A percentile compares a stretch with the other conserved stretches of the same genome.
phyloP scores from a whole-genome alignment of 2,888 invertebrate genomes.

The Elmis aenea region DNA sequence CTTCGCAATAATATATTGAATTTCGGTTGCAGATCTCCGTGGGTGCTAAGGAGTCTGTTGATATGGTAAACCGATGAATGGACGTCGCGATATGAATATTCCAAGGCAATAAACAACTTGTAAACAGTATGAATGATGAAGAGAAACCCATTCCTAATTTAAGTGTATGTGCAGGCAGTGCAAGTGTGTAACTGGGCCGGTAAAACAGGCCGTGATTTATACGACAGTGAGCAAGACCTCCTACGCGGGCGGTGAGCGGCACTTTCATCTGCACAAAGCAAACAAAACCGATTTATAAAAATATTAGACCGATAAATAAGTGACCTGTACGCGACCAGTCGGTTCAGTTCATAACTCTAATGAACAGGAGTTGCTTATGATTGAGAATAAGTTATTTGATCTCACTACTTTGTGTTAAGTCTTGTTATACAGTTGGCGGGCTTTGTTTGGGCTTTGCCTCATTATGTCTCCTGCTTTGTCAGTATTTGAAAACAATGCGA shows the following conservation, averaged over 20 bases:
- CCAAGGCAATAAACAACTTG: too few relatives aligned
- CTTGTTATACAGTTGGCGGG: too few relatives aligned
- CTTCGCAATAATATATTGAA: too few relatives aligned
- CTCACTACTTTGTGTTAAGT: constrained; percentile 10
- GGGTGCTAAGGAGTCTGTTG: too few relatives aligned
- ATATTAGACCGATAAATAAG: constrained; percentile 28
- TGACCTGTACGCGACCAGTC: constrained; percentile 15
- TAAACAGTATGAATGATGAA: too few relatives aligned
- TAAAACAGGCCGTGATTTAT: constrained; percentile 26
- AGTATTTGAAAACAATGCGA: too few relatives aligned
- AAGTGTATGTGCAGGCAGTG: constrained; percentile 7
- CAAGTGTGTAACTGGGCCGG: constrained; percentile 20
- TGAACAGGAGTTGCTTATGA: constrained; percentile 22
- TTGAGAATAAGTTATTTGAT: constrained; percentile 18
- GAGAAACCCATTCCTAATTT: constrained; percentile 1
- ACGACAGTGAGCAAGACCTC: constrained; percentile 24
- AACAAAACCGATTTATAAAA: constrained; percentile 27
- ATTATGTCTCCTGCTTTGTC: too few relatives aligned
- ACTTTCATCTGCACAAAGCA: constrained; percentile 19
- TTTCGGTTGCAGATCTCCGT: too few relatives aligned
- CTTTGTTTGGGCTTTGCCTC: too few relatives aligned
- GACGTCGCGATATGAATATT: too few relatives aligned
- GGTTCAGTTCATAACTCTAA: constrained; percentile 19
- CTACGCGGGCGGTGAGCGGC: constrained; percentile 25
- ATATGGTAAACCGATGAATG: too few relatives aligned